Base-by-base conservation (phyloP, 2,113 vertebrate genomes). In the Coturnix japonica region DNA sequence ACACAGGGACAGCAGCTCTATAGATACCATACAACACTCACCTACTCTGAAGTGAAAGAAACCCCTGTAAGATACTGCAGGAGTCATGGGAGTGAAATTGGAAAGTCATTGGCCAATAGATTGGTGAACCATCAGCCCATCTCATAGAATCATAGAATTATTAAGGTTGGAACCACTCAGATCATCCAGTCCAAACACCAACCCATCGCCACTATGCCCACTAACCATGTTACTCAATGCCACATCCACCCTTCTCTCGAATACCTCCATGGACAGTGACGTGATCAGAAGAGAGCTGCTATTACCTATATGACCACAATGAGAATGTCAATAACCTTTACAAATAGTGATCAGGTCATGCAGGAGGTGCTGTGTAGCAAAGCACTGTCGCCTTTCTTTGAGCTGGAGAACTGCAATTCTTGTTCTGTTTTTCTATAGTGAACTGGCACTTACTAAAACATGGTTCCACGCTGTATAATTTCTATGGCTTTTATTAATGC, bases 401-500 rank as follows among this genome's bases (percentile, higher is more conserved):
- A 81, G 91, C 63, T 57, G 44, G 82, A 84, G 41, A 66, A 15
- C 4, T 26, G 86, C 4, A 4, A 57, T 90, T 79, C 66, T 2
- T 13, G 51, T 61, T 93, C 16, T 39, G 64, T 37, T 89, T 90
- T 94, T 44, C 90, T 76, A 2, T 6, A 67, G 93, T 90, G 89
- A 95, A 80, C 91, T n/a, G 91, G 87, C 95, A 92, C 95, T 94
- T 94, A 92, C 15, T 90, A 94, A 97, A 97, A 96, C 94, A 89
- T 74, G 89, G 86, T 95, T 96, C 88, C 91, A 95, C 64, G n/a
- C 93, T 96, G 95, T 94, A 93, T 96, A 96, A 97, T 97, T 97
- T 95, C 96, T 94, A 95, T 96, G 95, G 95, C 94, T 98, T 96
- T 94, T 96, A 97, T 97, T 97, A 98, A 97, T 97, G 95, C 93